Base-by-base conservation (phyloP, 2,888 invertebrate species). In the Melieria crassipennis region DNA sequence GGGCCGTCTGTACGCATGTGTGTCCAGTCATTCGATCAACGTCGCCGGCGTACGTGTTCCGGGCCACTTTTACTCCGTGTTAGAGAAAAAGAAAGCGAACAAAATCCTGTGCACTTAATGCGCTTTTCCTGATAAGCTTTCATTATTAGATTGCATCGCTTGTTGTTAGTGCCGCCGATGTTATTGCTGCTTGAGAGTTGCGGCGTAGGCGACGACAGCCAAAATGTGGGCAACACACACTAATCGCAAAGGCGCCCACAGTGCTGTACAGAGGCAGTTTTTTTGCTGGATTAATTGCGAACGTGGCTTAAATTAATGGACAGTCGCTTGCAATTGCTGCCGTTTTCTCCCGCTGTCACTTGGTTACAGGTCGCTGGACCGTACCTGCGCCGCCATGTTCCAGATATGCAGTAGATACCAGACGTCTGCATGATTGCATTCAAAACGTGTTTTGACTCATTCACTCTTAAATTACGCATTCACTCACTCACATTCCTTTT, bases 61-160 rank as follows among this genome's bases (percentile, higher is more conserved):
- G 57, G 16, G 4, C 16, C 7, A 57, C 7, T 5, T 57, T 57
- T 3, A 13, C 57, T 57, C 7, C 30, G 46, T 6, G 4, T 48
- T 56, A 42, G n/a, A 46, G 47, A 58, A 42, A 30, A 30, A 2
- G 30, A 30, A 30, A 30, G 30, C 30, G 30, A 30, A 30, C 30
- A 30, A 30, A 30, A 30, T 30, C 30, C 30, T 30, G 30, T 60
- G 65, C 63, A 67, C 58, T 71, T 66, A 71, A 67, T 67, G 50
- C 58, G 45, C 43, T 62, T 48, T 66, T 55, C 13, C 66, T 62
- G 71, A 66, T 66, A 66, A 62, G 56, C 62, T 56, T 56, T 42
- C 67, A 55, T 71, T 63, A 71, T 71, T 65, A 66, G 43, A 30
- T 63, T 50, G 45, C 45, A 45, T 61, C 45, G 42, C 13, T 61